These are phyloP conservation scores for Suricata suricatta DNA, from an alignment of 2,113 vertebrate genomes.

Conservation along the genomic window DNA sequence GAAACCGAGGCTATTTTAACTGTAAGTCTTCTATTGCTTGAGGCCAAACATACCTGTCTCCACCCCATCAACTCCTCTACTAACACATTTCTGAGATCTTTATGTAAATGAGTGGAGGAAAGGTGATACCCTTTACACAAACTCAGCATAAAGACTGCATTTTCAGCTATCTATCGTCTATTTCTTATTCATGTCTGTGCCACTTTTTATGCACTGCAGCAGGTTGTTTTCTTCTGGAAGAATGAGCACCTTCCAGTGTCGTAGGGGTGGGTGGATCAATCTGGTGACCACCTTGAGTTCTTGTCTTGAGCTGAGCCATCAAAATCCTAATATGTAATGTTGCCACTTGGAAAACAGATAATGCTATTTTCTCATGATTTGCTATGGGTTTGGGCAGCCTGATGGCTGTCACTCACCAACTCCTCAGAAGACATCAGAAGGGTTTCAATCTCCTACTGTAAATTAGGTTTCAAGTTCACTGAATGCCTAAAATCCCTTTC, in stretches of 20 bases:
- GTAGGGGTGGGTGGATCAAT: not conserved
- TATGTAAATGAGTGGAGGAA: not conserved
- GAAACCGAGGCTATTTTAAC: not conserved
- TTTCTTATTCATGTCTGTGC: not conserved
- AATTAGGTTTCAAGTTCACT: not conserved
- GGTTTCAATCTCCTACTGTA: not conserved
- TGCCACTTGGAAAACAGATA: not conserved
- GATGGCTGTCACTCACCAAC: not conserved
- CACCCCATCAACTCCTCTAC: not conserved
- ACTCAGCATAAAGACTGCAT: not conserved
- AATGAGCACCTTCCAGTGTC: not conserved
- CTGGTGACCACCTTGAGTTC: not conserved
- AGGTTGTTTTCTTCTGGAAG: not conserved
- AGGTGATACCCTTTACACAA: not conserved
- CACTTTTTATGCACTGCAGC: not conserved
- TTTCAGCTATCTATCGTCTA: not conserved
- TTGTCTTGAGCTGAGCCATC: not conserved
- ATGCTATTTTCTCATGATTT: not conserved
- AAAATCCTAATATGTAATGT: not conserved
- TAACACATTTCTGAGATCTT: not conserved
- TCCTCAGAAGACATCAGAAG: not conserved
- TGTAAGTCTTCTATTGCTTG: not conserved
- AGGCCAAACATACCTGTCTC: not conserved
- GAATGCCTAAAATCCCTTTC: not conserved
- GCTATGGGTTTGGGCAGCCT: not conserved